Evolutionary conservation across 2,797 vertebrate species (phyloP), one percentile per base, ranked within the genome.

Genomic region (Bradypodion ventrale): DNA sequence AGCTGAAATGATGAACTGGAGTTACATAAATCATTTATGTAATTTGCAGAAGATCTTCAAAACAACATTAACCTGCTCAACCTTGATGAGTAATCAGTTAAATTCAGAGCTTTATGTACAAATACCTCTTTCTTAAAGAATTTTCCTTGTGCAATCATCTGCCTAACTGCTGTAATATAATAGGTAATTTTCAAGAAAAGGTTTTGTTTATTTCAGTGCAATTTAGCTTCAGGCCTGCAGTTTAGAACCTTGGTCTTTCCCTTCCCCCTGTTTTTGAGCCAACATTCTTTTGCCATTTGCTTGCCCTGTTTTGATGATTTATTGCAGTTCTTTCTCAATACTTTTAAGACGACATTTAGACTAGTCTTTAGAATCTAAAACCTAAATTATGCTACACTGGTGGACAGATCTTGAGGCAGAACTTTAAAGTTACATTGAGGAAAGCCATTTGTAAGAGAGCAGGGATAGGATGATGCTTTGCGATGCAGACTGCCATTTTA

Each of bases 131-230:
- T 0, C 21, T 76, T 21, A 90, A 84, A 86, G 79, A 84, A 78
- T 78, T 82, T 83, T 84, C 56, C 32, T 87, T 91, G 87, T 85
- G 80, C 82, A 86, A 32, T 10, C 23, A 63, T 52, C 32, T 32
- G 12, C 32, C 42, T 37, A 32, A 76, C 78, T 90, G 32, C 32
- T 92, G 89, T 86, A 65, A 87, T 84, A 88, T 80, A 85, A 80
- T 59, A 56, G 81, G 75, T 80, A 82, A 62, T 35, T 21, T 82
- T 91, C 76, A 83, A 42, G 44, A 62, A 63, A 73, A 0, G 0
- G 27, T 83, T 73, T 84, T 42, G 72, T 75, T 87, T 80, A 29
- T 75, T 81, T 42, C 49, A 69, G 86, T 89, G 75, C 80, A 88
- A 87, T 86, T 85, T 82, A 83, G 83, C 78, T 79, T 44, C 77